Conservation (phyloP, 2,113 vertebrate species). For the Brachirus orientalis region DNA sequence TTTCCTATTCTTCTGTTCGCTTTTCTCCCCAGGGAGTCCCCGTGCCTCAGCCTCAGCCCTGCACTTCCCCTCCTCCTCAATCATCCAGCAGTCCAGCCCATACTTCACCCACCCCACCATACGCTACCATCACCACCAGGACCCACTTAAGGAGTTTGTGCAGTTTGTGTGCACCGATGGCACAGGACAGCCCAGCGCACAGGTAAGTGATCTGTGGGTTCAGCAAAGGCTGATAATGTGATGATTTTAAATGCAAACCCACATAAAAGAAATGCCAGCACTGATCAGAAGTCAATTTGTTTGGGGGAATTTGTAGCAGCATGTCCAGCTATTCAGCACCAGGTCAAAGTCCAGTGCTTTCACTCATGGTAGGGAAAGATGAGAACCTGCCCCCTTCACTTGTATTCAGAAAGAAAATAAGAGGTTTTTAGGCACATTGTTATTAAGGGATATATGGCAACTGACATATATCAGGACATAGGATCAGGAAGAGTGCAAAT, state of each 20-base stretch:
- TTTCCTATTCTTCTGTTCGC: slow-evolving; percentile 1
- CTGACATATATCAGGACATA: slow-evolving; percentile 16
- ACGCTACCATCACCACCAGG: slow-evolving; percentile 96
- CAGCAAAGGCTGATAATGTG: neutral
- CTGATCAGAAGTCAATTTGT: no score
- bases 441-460: neutral
- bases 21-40: slow-evolving; percentile 87
- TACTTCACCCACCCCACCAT: slow-evolving; percentile 98
- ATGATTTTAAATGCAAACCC: no score
- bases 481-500: slow-evolving; percentile 8
- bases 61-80: slow-evolving; percentile 96
- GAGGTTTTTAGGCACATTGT: no score
- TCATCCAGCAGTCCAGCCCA: slow-evolving; percentile 97
- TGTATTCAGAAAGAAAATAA: slow-evolving; percentile 1
- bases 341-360: no score
- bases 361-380: neutral
- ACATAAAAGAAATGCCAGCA: no score
- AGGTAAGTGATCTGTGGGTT: slow-evolving; percentile 82
- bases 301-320: no score
- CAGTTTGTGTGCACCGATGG: slow-evolving; percentile 96
- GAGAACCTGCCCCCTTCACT: neutral
- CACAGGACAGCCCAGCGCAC: slow-evolving; percentile 90
- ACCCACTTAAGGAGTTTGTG: slow-evolving; percentile 96
- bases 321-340: no score
- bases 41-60: slow-evolving; percentile 95